Evolutionary conservation across 2,888 invertebrate species (phyloP).

Genomic region (Drosophila prostipennis): DNA sequence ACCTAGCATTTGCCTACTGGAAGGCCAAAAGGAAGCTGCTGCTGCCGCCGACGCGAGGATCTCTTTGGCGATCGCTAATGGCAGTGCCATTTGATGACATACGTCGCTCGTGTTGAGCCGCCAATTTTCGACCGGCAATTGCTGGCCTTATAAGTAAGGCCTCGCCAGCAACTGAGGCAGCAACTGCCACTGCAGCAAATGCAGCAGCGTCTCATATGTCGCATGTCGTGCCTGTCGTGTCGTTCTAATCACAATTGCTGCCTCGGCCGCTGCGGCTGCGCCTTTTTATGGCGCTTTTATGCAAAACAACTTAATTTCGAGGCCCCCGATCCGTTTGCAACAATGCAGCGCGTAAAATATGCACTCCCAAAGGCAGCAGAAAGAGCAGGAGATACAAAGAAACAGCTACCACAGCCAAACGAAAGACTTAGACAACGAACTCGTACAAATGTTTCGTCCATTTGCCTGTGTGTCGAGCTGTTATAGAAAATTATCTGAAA

Average conservation of each 20-base stretch:
- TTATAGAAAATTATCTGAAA: slow-evolving; percentile 79
- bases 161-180: slow-evolving; percentile 13
- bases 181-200: slow-evolving; percentile 21
- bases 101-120: slow-evolving; percentile 80
- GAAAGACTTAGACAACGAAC: slow-evolving; percentile 73
- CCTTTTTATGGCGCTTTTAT: slow-evolving; percentile 81
- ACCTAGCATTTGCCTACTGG: slow-evolving; percentile 70
- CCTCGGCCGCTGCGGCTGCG: slow-evolving; percentile 55
- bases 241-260: slow-evolving; percentile 77
- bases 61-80: slow-evolving; percentile 68
- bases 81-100: slow-evolving; percentile 78
- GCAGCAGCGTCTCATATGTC: slow-evolving; percentile 69
- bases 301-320: slow-evolving; percentile 80
- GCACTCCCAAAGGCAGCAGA: slow-evolving; percentile 52
- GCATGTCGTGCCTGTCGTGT: slow-evolving; percentile 79
- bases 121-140: slow-evolving; percentile 71
- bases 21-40: slow-evolving; percentile 54
- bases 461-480: slow-evolving; percentile 67
- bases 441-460: slow-evolving; percentile 65
- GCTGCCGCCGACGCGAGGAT: too few relatives aligned
- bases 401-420: slow-evolving; percentile 29
- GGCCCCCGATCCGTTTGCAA: slow-evolving; percentile 48
- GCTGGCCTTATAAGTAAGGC: slow-evolving; percentile 75
- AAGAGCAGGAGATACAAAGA: slow-evolving; percentile 2
- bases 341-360: slow-evolving; percentile 75